A percentile compares a stretch with the other conserved stretches of the same genome.
These are phyloP conservation scores for Myanophis thanlyinensis DNA, from an alignment of 2,113 vertebrate species.

Conservation along the genomic window DNA sequence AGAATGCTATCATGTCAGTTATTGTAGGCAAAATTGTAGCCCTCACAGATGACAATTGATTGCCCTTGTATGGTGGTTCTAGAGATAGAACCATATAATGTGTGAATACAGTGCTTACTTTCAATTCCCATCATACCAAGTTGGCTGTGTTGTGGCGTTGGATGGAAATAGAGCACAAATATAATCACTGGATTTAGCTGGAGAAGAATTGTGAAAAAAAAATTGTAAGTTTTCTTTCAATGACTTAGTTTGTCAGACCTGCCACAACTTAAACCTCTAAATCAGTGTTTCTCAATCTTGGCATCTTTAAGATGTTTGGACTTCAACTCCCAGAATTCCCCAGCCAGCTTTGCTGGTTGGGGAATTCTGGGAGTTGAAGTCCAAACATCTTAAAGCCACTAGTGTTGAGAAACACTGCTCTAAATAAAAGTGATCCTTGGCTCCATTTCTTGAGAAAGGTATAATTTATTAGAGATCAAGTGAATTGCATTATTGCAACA, in stretches of 20 bases:
- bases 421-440: no score
- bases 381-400: no score
- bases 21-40: neutral
- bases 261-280: no score
- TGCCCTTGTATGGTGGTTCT: neutral
- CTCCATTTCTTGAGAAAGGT: neutral
- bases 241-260: neutral
- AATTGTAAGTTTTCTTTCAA: no score
- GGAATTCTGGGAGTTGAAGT: no score
- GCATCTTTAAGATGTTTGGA: no score
- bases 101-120: rapidly evolving
- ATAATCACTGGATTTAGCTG: neutral
- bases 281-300: no score
- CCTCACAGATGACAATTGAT: neutral
- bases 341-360: no score
- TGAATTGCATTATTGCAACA: neutral
- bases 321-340: no score
- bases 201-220: neutral
- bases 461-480: neutral
- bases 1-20: no score
- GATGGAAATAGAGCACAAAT: neutral
- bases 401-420: no score
- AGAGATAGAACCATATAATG: neutral
- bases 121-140: neutral
- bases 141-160: neutral